Base-by-base conservation (phyloP, 2,888 invertebrate species). In the Caenorhabditis virilis region DNA sequence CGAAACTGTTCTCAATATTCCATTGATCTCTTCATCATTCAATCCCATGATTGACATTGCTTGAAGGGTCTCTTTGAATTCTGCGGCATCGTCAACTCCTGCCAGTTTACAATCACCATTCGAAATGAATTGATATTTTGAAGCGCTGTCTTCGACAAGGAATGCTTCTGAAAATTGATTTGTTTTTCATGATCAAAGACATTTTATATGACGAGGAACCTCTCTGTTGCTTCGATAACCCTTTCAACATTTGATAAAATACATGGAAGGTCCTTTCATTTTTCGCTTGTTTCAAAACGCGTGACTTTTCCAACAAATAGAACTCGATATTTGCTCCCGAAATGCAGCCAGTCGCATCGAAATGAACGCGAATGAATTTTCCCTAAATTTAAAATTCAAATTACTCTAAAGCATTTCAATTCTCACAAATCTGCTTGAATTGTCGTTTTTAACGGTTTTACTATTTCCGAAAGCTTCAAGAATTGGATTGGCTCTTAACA, bases 271-370 rank as follows among this genome's bases (percentile, higher is more conserved):
- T 91, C 84, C 98, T 88, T 86, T 99, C 98, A 83, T 92, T 91
- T 85, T 91, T 91, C 56, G 97, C 94, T 88, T 99, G 98, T 84
- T 97, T 89, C 86, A 98, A 95, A 83, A 95, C 93, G 86, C 98
- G 89, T 57, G 97, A 97, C 87, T 99, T 99, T 86, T 99, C 98
- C 84, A 99, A 87, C 78, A 99, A 88, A 86, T 98, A 99, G 53
- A 97, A 97, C 88, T 99, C 98, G 84, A 99, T 98, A 85, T 98
- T 98, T 82, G 98, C 98, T 78, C 98, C 98, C 69, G 95, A 95
- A 80, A 99, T 99, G 85, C 91, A 98, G 22, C 98, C 98, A 65
- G 95, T 94, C 66, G 94, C 92, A 88, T 99, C 98, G 87, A 99
- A 99, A 87, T 99, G 98, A 86, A 99, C 97, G 83, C 97, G 90